Evolutionary conservation across 2,797 vertebrate species (phyloP).

Genomic region (Notolepis coatsorum): DNA sequence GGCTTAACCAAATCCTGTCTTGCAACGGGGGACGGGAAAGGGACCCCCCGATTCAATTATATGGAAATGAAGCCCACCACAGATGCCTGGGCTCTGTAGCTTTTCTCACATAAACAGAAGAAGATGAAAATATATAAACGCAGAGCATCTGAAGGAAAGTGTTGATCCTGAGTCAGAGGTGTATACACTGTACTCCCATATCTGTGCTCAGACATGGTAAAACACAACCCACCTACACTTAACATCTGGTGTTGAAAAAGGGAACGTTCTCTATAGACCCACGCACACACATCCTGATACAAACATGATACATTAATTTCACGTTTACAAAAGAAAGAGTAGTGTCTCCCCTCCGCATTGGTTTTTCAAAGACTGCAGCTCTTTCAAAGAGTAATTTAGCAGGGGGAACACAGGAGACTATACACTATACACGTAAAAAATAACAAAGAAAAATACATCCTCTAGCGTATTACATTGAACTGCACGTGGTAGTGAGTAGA

Average conservation of each 20-base stretch:
- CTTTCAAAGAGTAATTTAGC: slow-evolving; percentile 60
- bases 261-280: neutral
- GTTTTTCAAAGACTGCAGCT: slow-evolving; percentile 56
- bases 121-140: slow-evolving; percentile 30
- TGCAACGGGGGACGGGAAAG: slow-evolving; percentile 67
- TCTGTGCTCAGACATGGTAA: neutral
- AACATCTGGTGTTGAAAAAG: neutral
- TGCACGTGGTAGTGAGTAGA: slow-evolving; percentile 64
- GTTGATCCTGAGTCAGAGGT: slow-evolving; percentile 25
- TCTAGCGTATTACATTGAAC: slow-evolving; percentile 62
- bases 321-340: too few species aligned
- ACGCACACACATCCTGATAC: neutral
- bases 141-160: slow-evolving; percentile 37
- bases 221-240: slow-evolving; percentile 24
- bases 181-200: slow-evolving; percentile 2
- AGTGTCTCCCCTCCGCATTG: slow-evolving; percentile 39
- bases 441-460: slow-evolving; percentile 62
- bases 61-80: slow-evolving; percentile 84
- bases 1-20: slow-evolving; percentile 83
- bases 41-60: slow-evolving; percentile 84
- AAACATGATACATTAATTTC: too few species aligned
- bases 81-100: slow-evolving; percentile 65
- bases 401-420: slow-evolving; percentile 49
- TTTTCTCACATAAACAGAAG: slow-evolving; percentile 51
- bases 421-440: slow-evolving; percentile 49